Conservation (phyloP, 2,797 vertebrate species). For the Cuculus canorus region DNA sequence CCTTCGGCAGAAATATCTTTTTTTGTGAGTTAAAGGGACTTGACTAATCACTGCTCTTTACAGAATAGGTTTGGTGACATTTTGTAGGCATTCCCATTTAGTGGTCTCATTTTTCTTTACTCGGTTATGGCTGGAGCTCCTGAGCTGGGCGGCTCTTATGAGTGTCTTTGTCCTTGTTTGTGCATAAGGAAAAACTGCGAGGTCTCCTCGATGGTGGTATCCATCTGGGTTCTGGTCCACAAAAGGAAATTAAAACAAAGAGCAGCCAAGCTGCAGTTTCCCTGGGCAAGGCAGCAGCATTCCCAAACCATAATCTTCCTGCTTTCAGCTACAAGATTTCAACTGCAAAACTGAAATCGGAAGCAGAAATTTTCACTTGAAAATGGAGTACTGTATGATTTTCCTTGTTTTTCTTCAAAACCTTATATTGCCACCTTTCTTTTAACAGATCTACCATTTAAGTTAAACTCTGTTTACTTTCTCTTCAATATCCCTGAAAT, state of each 20-base stretch:
- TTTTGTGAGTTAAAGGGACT: not conserved
- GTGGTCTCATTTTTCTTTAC: not conserved
- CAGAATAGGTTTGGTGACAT: not conserved
- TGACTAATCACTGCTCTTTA: not conserved
- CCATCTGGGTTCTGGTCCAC: not conserved
- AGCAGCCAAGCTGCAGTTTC: not conserved
- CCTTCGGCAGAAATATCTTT: not conserved
- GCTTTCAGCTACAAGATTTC: not conserved
- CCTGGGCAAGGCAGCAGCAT: not conserved
- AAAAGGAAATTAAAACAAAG: not conserved
- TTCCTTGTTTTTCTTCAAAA: not conserved
- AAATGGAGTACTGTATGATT: not conserved
- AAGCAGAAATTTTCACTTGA: not conserved
- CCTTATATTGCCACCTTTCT: not conserved
- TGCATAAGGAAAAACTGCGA: not conserved
- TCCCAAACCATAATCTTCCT: not conserved
- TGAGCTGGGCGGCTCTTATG: not conserved
- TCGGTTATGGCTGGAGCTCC: not conserved
- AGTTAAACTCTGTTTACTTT: not conserved
- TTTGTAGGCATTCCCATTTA: not conserved
- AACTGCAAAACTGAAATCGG: not conserved
- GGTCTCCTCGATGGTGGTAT: not conserved
- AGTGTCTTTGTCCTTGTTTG: not conserved
- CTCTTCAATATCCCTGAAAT: not conserved
- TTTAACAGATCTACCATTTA: not conserved